Conservation (phyloP, 2,113 vertebrate species). For the Atlantisia rogersi region DNA sequence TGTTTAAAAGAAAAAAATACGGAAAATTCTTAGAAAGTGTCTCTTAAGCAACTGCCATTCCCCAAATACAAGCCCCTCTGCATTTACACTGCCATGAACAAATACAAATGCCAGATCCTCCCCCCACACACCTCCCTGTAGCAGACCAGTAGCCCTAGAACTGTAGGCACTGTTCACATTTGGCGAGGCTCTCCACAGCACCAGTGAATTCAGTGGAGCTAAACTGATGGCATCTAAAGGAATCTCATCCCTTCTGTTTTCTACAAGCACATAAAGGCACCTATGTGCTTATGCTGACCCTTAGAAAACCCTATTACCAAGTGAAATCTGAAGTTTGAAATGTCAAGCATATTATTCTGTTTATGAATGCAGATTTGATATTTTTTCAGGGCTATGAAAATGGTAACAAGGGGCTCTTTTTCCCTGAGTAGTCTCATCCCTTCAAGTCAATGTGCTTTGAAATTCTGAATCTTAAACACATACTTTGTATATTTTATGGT, state of each 20-base stretch:
- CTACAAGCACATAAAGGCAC: neutral
- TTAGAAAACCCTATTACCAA: neutral
- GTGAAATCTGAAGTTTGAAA: constrained; percentile 16
- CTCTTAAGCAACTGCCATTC: constrained; percentile 76
- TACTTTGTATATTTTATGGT: neutral
- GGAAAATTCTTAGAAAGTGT: constrained; percentile 72
- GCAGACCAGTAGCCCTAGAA: neutral
- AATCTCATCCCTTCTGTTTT: neutral
- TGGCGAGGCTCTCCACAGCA: neutral
- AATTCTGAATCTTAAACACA: neutral
- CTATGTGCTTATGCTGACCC: neutral
- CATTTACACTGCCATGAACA: neutral
- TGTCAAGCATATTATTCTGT: neutral
- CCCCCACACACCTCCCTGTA: neutral
- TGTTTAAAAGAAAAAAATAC: constrained; percentile 36
- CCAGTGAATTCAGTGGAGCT: neutral
- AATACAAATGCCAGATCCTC: too few relatives aligned
- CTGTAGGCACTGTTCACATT: neutral
- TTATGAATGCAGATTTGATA: constrained; percentile 22
- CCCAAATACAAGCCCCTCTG: neutral
- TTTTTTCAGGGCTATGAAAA: constrained; percentile 45
- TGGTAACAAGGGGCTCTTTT: constrained; percentile 42
- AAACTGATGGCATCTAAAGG: neutral
- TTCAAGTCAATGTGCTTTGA: neutral
- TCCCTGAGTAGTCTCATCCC: neutral